Evolutionary conservation across 2,113 vertebrate genomes (phyloP).

Genomic region (Callocephalon fimbriatum): DNA sequence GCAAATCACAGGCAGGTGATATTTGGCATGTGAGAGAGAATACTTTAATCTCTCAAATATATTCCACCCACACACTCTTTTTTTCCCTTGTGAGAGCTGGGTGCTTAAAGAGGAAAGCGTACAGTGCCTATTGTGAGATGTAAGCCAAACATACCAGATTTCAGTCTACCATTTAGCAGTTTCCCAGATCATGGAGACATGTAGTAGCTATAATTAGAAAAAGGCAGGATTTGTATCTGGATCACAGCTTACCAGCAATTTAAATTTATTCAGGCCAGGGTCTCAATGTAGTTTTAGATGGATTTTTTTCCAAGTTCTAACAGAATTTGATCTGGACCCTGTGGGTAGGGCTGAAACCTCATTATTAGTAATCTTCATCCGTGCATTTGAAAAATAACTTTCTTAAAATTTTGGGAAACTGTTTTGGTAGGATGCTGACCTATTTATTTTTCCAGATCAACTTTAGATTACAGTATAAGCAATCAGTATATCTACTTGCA

Average conservation of each 20-base stretch:
- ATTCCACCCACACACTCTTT: not conserved
- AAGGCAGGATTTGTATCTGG: not conserved
- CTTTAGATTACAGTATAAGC: not conserved
- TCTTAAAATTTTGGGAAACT: not conserved
- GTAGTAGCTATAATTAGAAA: not conserved
- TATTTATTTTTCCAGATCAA: not conserved
- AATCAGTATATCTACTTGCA: slow-evolving; percentile 3
- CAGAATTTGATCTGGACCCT: not conserved
- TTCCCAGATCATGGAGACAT: not conserved
- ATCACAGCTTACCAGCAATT: not conserved
- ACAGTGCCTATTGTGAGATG: not conserved
- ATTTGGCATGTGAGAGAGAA: not conserved
- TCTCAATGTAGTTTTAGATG: not conserved
- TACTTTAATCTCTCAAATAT: not conserved
- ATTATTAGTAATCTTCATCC: not conserved
- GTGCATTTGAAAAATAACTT: not conserved
- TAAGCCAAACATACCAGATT: not conserved
- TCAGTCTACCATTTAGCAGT: not conserved
- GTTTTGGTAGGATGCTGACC: not conserved
- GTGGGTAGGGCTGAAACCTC: not conserved
- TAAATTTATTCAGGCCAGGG: not conserved
- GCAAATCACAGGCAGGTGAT: slow-evolving; percentile 16
- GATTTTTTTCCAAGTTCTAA: not conserved
- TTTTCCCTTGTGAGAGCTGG: not conserved
- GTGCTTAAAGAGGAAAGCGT: not conserved